phyloP scores from a whole-genome alignment of 2,797 vertebrate genomes.

The Sandelia bainsii region DNA sequence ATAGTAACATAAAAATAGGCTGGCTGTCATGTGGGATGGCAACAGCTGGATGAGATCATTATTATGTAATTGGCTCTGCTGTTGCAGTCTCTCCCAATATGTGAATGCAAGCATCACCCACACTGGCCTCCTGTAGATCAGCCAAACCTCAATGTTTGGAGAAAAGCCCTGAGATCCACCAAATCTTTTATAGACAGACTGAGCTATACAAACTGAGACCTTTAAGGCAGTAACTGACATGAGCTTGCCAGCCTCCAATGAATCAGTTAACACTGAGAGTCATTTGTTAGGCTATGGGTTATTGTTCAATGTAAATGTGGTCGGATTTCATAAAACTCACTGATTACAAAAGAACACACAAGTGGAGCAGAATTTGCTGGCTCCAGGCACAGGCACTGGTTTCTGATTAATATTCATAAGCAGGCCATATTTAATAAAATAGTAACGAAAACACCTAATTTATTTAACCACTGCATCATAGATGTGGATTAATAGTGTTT shows the following conservation, averaged over 20 bases:
- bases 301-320: conserved; percentile 15
- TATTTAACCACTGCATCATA: too few species aligned
- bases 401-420: too few species aligned
- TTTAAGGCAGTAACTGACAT: conserved; percentile 20
- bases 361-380: too few species aligned
- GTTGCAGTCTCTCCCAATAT: conserved; percentile 43
- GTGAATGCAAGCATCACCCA: conserved; percentile 46
- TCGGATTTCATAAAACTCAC: conserved; percentile 49
- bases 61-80: conserved; percentile 46
- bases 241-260: conserved; percentile 11
- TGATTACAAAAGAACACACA: conserved; percentile 7
- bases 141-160: conserved; percentile 54
- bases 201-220: conserved; percentile 10
- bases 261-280: conserved; percentile 13
- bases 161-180: conserved; percentile 32
- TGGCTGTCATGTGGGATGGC: conserved; percentile 44
- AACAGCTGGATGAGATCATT: conserved; percentile 50
- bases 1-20: conserved; percentile 47
- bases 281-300: conserved; percentile 26
- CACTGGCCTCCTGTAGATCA: conserved; percentile 30
- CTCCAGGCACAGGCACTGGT: too few species aligned
- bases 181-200: conserved; percentile 34
- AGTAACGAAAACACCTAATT: too few species aligned
- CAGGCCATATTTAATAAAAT: too few species aligned
- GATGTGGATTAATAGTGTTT: too few species aligned